A percentile compares a stretch with the other conserved stretches of the same genome.
Evolutionary conservation across 2,113 vertebrate genomes (phyloP).

Genomic region (Astatoreochromis straeleni): DNA sequence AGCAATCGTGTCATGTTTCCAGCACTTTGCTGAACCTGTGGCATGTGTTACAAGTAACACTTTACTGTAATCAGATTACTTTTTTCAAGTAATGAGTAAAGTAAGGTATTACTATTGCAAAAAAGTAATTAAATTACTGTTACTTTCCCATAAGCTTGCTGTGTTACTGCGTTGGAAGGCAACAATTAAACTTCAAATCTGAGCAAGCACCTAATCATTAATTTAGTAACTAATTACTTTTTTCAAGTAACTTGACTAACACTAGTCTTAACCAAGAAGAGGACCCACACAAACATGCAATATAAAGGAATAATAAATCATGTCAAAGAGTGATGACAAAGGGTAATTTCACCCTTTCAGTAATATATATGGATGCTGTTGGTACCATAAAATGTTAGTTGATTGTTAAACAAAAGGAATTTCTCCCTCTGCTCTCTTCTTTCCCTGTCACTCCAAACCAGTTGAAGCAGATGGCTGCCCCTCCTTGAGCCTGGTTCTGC

Average conservation of each 20-base stretch:
- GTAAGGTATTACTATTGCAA: not conserved
- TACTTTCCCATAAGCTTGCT: not conserved
- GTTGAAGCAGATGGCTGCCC: not conserved
- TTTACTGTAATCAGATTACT: not conserved
- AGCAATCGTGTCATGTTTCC: not conserved
- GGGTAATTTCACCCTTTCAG: not conserved
- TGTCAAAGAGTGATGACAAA: not conserved
- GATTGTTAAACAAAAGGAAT: not conserved
- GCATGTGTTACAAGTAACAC: not conserved
- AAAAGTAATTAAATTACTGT: not conserved
- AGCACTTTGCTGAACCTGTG: not conserved
- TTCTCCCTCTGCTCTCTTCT: not conserved
- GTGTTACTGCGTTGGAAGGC: not conserved
- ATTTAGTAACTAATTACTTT: not conserved
- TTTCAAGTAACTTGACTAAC: not conserved
- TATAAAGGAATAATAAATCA: not conserved
- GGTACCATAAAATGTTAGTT: not conserved
- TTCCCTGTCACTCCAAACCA: not conserved
- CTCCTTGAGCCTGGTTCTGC: not conserved
- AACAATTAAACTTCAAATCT: not conserved
- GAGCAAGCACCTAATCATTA: not conserved
- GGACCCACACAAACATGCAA: not conserved
- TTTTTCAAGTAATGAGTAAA: not conserved
- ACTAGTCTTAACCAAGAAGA: not conserved
- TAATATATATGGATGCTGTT: not conserved